Conservation (phyloP, 1,140 invertebrate species). For the Riptortus pedestris region DNA sequence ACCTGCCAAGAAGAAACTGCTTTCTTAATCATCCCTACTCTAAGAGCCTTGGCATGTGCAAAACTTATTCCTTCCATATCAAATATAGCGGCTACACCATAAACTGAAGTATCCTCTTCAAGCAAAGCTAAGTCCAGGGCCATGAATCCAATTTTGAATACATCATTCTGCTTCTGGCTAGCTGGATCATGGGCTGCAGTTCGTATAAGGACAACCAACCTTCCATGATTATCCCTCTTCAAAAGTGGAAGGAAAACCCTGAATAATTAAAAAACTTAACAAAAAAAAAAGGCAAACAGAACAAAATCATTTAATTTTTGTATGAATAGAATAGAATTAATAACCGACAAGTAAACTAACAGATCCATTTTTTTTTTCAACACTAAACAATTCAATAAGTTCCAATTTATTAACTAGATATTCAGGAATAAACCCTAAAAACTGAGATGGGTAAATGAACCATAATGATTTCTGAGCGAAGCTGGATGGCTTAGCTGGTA, state of each 20-base stretch:
- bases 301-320: neutral
- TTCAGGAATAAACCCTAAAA: too few relatives aligned
- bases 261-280: too few relatives aligned
- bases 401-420: too few relatives aligned
- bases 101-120: conserved; percentile 42
- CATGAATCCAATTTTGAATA: conserved; percentile 43
- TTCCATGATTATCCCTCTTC: conserved; percentile 40
- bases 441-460: too few relatives aligned
- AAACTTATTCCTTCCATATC: conserved; percentile 48
- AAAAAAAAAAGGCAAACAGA: neutral
- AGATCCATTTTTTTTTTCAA: neutral
- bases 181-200: conserved; percentile 46
- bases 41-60: conserved; percentile 48
- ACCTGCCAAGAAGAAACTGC: conserved; percentile 52
- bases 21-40: conserved; percentile 45
- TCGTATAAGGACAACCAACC: conserved; percentile 46
- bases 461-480: too few relatives aligned
- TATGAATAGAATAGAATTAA: conserved; percentile 19
- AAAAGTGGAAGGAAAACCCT: conserved; percentile 48
- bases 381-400: too few relatives aligned
- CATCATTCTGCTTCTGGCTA: conserved; percentile 43
- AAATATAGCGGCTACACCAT: conserved; percentile 48
- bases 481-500: too few relatives aligned
- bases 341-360: neutral
- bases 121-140: conserved; percentile 30